These are phyloP conservation scores for Zootoca vivipara DNA, from an alignment of 2,113 vertebrate species.

Conservation along the genomic window DNA sequence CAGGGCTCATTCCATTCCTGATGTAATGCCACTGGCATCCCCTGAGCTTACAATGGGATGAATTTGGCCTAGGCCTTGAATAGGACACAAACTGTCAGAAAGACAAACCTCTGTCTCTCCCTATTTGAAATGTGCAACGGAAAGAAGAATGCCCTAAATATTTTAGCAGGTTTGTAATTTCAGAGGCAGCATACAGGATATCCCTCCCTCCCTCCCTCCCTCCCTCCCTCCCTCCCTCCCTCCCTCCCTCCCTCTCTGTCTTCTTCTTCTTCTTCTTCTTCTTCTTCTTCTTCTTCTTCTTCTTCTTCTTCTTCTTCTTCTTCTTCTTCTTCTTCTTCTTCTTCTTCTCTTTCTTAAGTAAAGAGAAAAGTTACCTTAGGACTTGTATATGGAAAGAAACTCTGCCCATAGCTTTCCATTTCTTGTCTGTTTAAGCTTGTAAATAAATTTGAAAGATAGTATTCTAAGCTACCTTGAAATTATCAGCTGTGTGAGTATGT, in stretches of 20 bases:
- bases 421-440: slow-evolving; percentile 40
- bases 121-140: slow-evolving; percentile 53
- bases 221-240: no score
- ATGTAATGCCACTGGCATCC: slow-evolving; percentile 32
- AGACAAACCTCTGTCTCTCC: slow-evolving; percentile 53
- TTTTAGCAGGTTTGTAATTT: slow-evolving; percentile 65
- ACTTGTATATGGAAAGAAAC: slow-evolving; percentile 44
- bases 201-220: background rate
- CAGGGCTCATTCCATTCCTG: slow-evolving; percentile 36
- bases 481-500: background rate
- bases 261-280: no score
- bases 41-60: slow-evolving; percentile 44
- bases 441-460: slow-evolving; percentile 2
- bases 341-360: slow-evolving; percentile 54
- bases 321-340: slow-evolving; percentile 44
- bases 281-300: no score
- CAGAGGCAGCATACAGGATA: slow-evolving; percentile 19
- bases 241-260: no score
- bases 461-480: background rate
- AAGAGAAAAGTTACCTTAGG: slow-evolving; percentile 53
- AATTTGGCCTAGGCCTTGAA: slow-evolving; percentile 31
- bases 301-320: no score
- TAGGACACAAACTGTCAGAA: slow-evolving; percentile 55
- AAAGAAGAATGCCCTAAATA: slow-evolving; percentile 63
- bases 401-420: slow-evolving; percentile 26